phyloP scores from a whole-genome alignment of 2,113 vertebrate species.

The Pygathrix nemaeus region DNA sequence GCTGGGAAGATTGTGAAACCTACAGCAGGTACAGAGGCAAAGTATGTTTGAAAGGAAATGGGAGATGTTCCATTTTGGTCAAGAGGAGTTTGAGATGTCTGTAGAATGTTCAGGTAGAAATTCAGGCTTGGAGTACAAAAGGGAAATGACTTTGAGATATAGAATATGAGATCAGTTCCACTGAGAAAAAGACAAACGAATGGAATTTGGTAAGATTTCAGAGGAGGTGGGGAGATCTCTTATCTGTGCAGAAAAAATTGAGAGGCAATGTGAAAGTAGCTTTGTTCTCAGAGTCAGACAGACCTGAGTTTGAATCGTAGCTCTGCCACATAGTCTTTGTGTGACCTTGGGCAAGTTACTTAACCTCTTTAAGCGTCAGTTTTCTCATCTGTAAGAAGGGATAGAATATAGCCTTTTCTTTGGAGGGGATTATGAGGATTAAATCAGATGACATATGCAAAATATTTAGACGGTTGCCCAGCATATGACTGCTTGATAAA shows the following conservation, averaged over 20 bases:
- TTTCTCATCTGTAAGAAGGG: not conserved
- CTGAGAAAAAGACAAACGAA: not conserved
- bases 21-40: not conserved
- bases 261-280: not conserved
- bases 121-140: not conserved
- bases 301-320: not conserved
- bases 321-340: not conserved
- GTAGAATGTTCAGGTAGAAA: not conserved
- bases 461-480: not conserved
- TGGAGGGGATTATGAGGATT: not conserved
- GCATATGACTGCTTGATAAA: not conserved
- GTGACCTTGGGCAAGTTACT: not conserved
- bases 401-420: slow-evolving; percentile 6
- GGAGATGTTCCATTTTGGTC: not conserved
- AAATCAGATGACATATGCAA: not conserved
- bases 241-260: not conserved
- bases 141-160: not conserved
- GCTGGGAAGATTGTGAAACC: not conserved
- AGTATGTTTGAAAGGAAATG: not conserved
- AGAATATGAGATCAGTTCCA: not conserved
- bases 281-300: not conserved
- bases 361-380: not conserved
- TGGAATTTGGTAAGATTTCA: not conserved
- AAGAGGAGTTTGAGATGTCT: not conserved
- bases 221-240: not conserved